A percentile compares a stretch with the other conserved stretches of the same genome.
Conservation (phyloP, 1,140 invertebrate genomes). For the Drosophila lacertosa region DNA sequence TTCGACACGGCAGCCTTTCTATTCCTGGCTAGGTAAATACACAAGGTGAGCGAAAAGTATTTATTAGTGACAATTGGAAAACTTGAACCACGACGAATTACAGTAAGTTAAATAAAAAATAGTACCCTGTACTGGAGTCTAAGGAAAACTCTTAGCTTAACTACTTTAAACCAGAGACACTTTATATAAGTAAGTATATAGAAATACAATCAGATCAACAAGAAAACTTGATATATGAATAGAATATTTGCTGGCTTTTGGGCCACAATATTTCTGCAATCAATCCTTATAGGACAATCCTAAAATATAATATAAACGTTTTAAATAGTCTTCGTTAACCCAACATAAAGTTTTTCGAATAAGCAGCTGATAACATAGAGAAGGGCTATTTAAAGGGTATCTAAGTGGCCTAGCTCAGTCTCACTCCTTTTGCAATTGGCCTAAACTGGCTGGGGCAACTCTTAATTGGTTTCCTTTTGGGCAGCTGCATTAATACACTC, state of each 20-base stretch:
- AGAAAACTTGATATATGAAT: too few relatives aligned
- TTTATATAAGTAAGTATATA: neutral
- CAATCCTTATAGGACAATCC: too few relatives aligned
- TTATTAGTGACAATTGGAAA: slow-evolving; percentile 32
- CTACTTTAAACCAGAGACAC: too few relatives aligned
- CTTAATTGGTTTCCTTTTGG: slow-evolving; percentile 42
- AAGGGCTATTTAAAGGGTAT: neutral
- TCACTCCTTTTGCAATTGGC: slow-evolving; percentile 22
- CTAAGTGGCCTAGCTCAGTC: neutral
- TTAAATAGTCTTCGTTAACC: too few relatives aligned
- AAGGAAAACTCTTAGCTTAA: too few relatives aligned
- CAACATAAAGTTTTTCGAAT: too few relatives aligned
- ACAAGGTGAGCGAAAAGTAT: slow-evolving; percentile 33
- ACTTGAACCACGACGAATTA: slow-evolving; percentile 21
- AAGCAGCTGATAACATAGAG: too few relatives aligned
- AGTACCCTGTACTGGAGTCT: too few relatives aligned
- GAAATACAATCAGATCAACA: too few relatives aligned
- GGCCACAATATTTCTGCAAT: too few relatives aligned
- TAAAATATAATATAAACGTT: too few relatives aligned
- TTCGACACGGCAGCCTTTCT: slow-evolving; percentile 31
- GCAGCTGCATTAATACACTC: slow-evolving; percentile 60
- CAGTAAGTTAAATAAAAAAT: neutral
- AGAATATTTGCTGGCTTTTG: too few relatives aligned
- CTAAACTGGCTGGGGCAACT: slow-evolving; percentile 42
- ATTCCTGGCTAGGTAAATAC: slow-evolving; percentile 30